Conservation (phyloP, 1,140 invertebrate genomes). For the Limonius californicus region DNA sequence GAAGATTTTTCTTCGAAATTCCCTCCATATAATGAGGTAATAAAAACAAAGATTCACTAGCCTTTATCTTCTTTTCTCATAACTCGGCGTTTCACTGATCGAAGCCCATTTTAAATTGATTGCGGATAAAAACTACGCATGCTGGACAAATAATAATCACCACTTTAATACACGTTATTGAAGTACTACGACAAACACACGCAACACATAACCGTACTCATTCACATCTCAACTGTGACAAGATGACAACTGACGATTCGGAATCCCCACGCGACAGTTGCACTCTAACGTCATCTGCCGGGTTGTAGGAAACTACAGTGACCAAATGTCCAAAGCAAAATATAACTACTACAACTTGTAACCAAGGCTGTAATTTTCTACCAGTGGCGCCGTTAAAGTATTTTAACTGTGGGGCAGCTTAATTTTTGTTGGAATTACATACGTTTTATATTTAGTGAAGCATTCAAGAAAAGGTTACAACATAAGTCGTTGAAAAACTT, state of each 20-base stretch:
- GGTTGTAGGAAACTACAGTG: too few species aligned
- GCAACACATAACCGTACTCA: background rate
- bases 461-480: too few species aligned
- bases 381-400: too few species aligned
- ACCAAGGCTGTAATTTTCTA: too few species aligned
- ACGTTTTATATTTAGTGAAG: too few species aligned
- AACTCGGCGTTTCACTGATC: background rate
- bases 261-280: background rate
- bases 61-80: background rate
- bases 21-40: background rate
- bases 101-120: background rate
- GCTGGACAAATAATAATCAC: background rate
- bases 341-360: too few species aligned
- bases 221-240: background rate
- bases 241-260: background rate
- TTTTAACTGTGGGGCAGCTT: too few species aligned
- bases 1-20: background rate
- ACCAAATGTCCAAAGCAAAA: too few species aligned
- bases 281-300: background rate
- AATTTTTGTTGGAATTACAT: too few species aligned
- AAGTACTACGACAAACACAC: background rate
- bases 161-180: background rate
- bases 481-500: too few species aligned
- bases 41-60: conserved; percentile 3
- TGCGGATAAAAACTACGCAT: background rate